These are phyloP conservation scores for Stenotaenia linearis DNA, from an alignment of 2,888 invertebrate genomes.

Conservation along the genomic window DNA sequence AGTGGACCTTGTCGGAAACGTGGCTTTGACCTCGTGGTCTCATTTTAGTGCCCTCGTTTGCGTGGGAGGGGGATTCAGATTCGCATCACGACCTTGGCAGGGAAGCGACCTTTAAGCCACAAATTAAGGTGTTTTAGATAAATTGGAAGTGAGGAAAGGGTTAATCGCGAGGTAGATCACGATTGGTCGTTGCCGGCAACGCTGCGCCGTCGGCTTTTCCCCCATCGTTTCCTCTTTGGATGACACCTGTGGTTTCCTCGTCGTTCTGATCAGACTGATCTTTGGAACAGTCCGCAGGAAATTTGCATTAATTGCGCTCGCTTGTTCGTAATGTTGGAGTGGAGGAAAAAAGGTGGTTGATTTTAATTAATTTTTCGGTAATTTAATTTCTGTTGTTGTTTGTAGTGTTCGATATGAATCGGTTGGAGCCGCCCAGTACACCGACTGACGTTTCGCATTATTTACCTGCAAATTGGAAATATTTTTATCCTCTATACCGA, in stretches of 20 bases:
- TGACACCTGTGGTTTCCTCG: not conserved
- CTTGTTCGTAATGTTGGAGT: not conserved
- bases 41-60: not conserved
- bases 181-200: not conserved
- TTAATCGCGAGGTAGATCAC: not conserved
- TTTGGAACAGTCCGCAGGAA: not conserved
- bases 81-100: not conserved
- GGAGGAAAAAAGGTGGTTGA: not conserved
- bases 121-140: not conserved
- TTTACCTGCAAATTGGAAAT: slow-evolving; percentile 27
- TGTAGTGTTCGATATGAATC: slow-evolving; percentile 26
- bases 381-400: not conserved
- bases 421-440: slow-evolving; percentile 12
- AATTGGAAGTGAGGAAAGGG: not conserved
- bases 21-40: slow-evolving; percentile 2
- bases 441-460: slow-evolving; percentile 3
- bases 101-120: not conserved
- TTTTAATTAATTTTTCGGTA: not conserved
- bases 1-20: slow-evolving; percentile 15
- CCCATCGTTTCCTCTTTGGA: not conserved
- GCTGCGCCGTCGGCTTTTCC: not conserved
- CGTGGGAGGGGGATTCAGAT: not conserved
- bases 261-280: not conserved
- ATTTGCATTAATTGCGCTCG: not conserved
- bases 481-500: slow-evolving; percentile 30